These are phyloP conservation scores for Cyanoramphus novaezelandiae DNA, from an alignment of 2,113 vertebrate species.

Conservation along the genomic window DNA sequence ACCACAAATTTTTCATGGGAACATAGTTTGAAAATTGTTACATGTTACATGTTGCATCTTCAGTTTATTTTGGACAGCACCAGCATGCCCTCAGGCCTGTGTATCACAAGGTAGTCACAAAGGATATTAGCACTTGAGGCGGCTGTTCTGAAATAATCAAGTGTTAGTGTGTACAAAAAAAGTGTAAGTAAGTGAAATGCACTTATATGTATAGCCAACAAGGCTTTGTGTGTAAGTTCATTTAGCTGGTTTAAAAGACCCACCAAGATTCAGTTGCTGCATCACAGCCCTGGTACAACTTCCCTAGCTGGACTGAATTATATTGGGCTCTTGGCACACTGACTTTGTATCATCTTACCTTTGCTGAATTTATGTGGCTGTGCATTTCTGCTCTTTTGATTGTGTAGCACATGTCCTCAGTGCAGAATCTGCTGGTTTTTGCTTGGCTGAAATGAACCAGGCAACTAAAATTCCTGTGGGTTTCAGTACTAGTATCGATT, in stretches of 20 bases:
- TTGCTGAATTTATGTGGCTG: not conserved
- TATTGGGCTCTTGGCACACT: not conserved
- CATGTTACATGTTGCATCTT: fast-evolving
- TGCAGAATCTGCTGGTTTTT: not conserved
- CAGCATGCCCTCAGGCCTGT: not conserved
- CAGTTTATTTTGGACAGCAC: not conserved
- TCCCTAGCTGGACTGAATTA: not conserved
- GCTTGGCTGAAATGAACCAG: not conserved
- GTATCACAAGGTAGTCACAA: not conserved
- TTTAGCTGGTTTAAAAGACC: not conserved
- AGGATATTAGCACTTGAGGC: not conserved
- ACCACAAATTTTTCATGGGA: not conserved
- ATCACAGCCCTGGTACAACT: not conserved
- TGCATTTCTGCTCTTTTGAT: not conserved
- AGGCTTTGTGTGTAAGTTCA: not conserved
- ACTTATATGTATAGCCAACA: fast-evolving
- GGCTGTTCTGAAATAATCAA: not conserved
- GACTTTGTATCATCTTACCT: not conserved
- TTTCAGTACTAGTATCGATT: not conserved
- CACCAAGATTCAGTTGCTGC: not conserved
- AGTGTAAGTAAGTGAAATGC: not conserved
- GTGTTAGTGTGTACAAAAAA: not conserved
- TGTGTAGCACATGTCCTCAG: not conserved
- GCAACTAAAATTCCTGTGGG: not conserved
- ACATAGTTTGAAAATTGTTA: not conserved